Base-by-base conservation (phyloP, 2,888 invertebrate genomes). In the Chymomyza caudatula region DNA sequence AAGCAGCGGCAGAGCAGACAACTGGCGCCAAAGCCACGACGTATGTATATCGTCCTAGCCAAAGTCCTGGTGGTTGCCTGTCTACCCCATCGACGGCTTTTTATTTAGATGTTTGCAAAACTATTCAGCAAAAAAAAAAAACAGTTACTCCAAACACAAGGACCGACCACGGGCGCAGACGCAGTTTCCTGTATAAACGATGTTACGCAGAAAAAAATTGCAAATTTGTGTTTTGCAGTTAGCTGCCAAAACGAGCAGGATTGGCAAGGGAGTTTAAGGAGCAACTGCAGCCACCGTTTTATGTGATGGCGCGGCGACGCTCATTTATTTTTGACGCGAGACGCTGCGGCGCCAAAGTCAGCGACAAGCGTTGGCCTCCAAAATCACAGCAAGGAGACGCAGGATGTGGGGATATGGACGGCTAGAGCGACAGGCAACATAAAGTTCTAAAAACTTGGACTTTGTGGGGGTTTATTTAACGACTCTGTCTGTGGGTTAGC, bases 21-120 rank as follows among this genome's bases (percentile, higher is more conserved):
- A 49, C 73, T 75, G 87, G 88, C 88, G 87, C 86, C 87, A 79
- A 62, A 57, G 64, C 65, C 88, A 68, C 87, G 75, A 57, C 70
- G 69, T 37, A 58, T 65, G 67, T 43, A 43, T 70, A 69, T n/a
- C 61, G 73, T 49, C 69, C 52, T 37, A 15, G 65, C 47, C 64
- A 57, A 4, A 13, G 57, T 25, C 57, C 42, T 57, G 13, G 17
- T 17, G 25, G 60, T 37, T 11, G 17, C 15, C 23, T 4, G 71
- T 70, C 73, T 70, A 59, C 69, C 68, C 74, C 74, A 76, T 13
- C 66, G 71, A 76, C 62, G 62, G 59, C 58, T 59, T 68, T 76
- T 76, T 78, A 78, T 81, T 77, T 77, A 71, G 85, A 78, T 68
- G 85, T 71, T 80, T 73, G 78, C 65, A 69, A 67, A 78, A 83